Evolutionary conservation across 2,113 vertebrate genomes (phyloP).

Genomic region (Gorsachius goisagi): DNA sequence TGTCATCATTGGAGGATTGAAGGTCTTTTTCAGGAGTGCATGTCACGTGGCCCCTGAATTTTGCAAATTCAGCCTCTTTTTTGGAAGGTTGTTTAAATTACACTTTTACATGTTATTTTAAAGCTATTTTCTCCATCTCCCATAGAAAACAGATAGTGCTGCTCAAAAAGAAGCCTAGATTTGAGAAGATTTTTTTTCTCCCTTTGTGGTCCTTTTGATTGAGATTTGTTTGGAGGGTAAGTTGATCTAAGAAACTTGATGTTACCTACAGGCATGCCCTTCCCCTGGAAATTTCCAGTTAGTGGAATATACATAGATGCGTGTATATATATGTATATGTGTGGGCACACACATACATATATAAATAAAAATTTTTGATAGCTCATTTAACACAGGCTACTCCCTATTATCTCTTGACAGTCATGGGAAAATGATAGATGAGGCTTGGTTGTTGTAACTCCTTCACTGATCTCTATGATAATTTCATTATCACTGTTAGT

Average conservation of each 20-base stretch:
- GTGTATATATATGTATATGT: background rate
- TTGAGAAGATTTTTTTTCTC: background rate
- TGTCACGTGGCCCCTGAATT: background rate
- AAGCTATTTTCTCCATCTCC: background rate
- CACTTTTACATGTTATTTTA: background rate
- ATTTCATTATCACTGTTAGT: background rate
- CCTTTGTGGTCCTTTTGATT: background rate
- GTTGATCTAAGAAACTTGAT: background rate
- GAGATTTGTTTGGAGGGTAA: background rate
- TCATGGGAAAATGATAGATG: background rate
- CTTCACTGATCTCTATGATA: background rate
- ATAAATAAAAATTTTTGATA: background rate
- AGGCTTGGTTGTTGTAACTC: background rate
- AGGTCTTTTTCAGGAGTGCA: background rate
- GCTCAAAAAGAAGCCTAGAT: background rate
- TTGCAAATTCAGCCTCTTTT: background rate
- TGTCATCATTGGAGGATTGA: background rate
- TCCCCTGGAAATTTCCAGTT: background rate
- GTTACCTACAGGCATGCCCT: background rate
- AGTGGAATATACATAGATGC: background rate
- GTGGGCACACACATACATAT: background rate
- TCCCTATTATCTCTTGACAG: background rate
- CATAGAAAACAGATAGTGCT: background rate
- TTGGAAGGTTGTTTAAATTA: background rate
- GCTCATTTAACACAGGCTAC: background rate